These are phyloP conservation scores for Melanocharis versteri DNA, from an alignment of 2,113 vertebrate species.

Conservation along the genomic window DNA sequence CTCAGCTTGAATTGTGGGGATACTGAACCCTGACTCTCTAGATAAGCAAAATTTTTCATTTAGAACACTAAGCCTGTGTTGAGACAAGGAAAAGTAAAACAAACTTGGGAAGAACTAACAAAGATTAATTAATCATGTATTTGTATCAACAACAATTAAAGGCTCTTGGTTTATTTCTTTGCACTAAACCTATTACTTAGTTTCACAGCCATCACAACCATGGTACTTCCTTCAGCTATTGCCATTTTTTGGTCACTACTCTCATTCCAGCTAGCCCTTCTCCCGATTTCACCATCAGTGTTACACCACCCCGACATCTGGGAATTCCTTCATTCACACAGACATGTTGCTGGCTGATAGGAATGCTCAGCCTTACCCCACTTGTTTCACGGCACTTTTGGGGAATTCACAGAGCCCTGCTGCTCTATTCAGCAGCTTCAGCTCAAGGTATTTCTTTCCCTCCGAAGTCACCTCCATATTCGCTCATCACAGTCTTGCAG, in stretches of 20 bases:
- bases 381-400: background rate
- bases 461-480: background rate
- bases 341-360: fast-evolving
- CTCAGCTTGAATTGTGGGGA: background rate
- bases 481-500: background rate
- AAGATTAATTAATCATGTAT: background rate
- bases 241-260: background rate
- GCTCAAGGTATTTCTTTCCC: background rate
- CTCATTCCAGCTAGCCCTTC: background rate
- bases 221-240: background rate
- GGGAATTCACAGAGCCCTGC: background rate
- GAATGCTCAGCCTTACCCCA: background rate
- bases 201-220: background rate
- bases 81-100: background rate
- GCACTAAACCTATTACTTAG: background rate
- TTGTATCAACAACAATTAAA: background rate
- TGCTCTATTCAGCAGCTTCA: background rate
- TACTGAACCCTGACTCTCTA: background rate
- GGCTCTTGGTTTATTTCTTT: background rate
- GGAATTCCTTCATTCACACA: background rate
- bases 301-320: background rate
- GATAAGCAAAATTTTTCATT: background rate
- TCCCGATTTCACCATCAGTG: background rate
- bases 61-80: background rate
- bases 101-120: background rate